Evolutionary conservation across 2,888 invertebrate species (phyloP), one percentile per base, ranked within the genome.

Genomic region (Chouioia cunea): DNA sequence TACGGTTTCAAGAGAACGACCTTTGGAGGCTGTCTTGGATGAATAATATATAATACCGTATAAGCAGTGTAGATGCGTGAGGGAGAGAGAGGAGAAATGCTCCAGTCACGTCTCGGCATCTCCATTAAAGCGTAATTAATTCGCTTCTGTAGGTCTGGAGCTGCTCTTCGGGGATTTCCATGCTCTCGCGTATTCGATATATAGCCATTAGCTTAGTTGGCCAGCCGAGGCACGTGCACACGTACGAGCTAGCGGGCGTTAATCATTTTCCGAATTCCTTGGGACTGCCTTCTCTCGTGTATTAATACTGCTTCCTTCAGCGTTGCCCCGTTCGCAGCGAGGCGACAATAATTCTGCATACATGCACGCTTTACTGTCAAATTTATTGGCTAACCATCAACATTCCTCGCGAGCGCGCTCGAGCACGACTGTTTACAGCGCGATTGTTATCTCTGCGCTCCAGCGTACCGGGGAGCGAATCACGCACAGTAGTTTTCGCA

Each of bases 91-190:
- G 36, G 20, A 16, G 60, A 47, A 56, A 44, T 68, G 72, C 68
- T 68, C 68, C 60, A 68, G 60, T 72, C 68, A 56, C 60, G 65
- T 72, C 68, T 63, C 67, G 23, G 69, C 54, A 47, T 70, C 69
- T 62, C 64, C 67, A 66, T 73, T 70, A 73, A 70, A 70, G 58
- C 20, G 52, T 67, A 70, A 73, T 73, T 73, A 73, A 73, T 73
- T 71, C 68, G 70, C 65, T 65, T 71, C 73, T 66, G 69, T 65
- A 47, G 48, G 73, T 62, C 65, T 69, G 57, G 53, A 52, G 63
- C 57, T 65, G 46, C 48, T 56, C 66, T 69, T 54, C n/a, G n/a
- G 73, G 73, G 66, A 64, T 73, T 70, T 70, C 73, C 70, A 50
- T 69, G 46, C 27, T 54, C 22, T 22, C 22, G 22, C 4, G 20